phyloP scores from a whole-genome alignment of 1,140 invertebrate genomes.

The Chionoecetes opilio region DNA sequence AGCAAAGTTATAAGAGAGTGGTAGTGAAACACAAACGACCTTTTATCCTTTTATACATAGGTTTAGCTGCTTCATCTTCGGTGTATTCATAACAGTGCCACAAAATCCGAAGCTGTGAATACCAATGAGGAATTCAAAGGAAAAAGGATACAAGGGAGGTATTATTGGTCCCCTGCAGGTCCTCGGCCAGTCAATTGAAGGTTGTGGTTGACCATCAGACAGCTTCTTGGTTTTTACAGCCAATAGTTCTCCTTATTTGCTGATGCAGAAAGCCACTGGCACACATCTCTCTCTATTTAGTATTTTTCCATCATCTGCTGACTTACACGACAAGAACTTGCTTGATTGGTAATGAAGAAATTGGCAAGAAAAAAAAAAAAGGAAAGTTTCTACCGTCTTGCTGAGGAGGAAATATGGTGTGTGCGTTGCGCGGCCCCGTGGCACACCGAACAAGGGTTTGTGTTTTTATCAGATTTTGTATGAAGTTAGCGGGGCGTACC shows the following conservation, averaged over 20 bases:
- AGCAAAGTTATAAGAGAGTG: neutral
- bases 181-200: neutral
- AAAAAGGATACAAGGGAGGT: neutral
- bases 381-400: neutral
- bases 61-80: neutral
- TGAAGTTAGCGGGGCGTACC: slow-evolving; percentile 47
- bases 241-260: slow-evolving; percentile 3
- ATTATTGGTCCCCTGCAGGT: too few relatives aligned
- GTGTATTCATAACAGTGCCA: neutral
- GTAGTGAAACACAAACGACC: neutral
- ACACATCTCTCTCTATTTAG: neutral
- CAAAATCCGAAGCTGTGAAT: neutral
- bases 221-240: neutral
- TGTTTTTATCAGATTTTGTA: slow-evolving; percentile 50
- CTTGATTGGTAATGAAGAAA: neutral
- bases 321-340: neutral
- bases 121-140: neutral
- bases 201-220: neutral
- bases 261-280: neutral
- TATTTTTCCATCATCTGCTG: neutral
- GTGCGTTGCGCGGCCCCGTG: neutral
- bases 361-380: neutral
- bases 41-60: neutral
- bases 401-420: neutral
- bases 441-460: slow-evolving; percentile 19